phyloP scores from a whole-genome alignment of 2,888 invertebrate species.

The Coleophora flavipennella region DNA sequence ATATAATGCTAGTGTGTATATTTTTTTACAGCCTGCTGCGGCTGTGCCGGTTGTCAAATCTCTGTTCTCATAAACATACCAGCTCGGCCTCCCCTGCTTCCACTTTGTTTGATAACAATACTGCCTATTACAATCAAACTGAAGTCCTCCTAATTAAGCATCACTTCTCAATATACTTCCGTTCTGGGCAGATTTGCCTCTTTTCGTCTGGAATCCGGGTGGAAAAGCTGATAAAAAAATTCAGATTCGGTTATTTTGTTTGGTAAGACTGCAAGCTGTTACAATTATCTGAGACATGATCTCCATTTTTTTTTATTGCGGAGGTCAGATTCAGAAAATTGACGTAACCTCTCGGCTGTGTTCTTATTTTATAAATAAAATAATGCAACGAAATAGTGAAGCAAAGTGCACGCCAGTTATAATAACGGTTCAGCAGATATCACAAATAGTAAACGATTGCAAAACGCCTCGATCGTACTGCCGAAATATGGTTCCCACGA shows the following conservation, averaged over 20 bases:
- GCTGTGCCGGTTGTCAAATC: constrained; percentile 56
- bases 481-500: constrained; percentile 68
- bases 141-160: constrained; percentile 30
- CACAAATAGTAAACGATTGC: constrained; percentile 51
- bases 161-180: constrained; percentile 57
- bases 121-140: constrained; percentile 63
- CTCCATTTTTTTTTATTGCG: constrained; percentile 1
- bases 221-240: too few species aligned
- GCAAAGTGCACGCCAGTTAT: constrained; percentile 18
- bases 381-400: too few species aligned
- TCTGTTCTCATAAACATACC: constrained; percentile 64
- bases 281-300: too few species aligned
- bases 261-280: too few species aligned
- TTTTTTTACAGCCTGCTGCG: constrained; percentile 48
- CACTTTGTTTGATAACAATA: constrained; percentile 66
- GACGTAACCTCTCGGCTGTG: too few species aligned
- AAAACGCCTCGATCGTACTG: constrained; percentile 49
- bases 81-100: constrained; percentile 54
- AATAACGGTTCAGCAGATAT: constrained; percentile 34
- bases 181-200: constrained; percentile 38
- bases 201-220: constrained; percentile 17
- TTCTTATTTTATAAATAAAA: too few species aligned
- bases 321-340: neutral
- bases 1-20: too few species aligned
- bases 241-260: too few species aligned